Base-by-base conservation (phyloP, 2,888 invertebrate genomes). In the Mystacides longicornis region DNA sequence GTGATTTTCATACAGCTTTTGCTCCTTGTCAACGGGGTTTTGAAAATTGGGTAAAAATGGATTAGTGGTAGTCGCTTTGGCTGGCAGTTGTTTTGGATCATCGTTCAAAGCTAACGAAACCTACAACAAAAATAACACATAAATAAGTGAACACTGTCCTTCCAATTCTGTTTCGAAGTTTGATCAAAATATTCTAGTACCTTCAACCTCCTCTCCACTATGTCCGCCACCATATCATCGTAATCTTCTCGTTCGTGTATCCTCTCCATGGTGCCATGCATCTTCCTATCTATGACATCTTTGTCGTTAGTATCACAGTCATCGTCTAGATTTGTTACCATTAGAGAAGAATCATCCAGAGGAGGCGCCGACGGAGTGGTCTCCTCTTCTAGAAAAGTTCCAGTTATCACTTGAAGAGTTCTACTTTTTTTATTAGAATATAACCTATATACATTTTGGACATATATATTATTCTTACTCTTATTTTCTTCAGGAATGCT, bases 1-100 rank as follows among this genome's bases (percentile, higher is more conserved):
- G 67, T 75, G 72, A 65, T 77, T 73, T 60, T 75, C 74, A 65
- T 75, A 75, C 0, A 75, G 64, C 0, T 73, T 67, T 3, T 68
- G 65, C 22, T 75, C 71, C 49, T 63, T 49, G 53, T 69, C 65
- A 27, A 64, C 62, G 48, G 64, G 58, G 11, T 72, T 68, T 56
- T 68, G 69, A 21, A 64, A 63, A 50, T 31, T 62, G 0, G 59
- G 60, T 58, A 69, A 63, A 65, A 73, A 77, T 0, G 74, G 77
- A 60, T 72, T 78, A 14, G 67, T 73, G 1, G 67, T 70, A 16
- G 51, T 9, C 66, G 65, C 1, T 66, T 66, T 19, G 62, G 52
- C 37, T 64, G 68, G 49, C 67, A 66, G 57, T 19, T 33, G 49
- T 20, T 50, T 37, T 47, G 52, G 42, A 23, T 56, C 47, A 20